phyloP scores from a whole-genome alignment of 2,797 vertebrate genomes.

The Pantherophis alleghaniensis region DNA sequence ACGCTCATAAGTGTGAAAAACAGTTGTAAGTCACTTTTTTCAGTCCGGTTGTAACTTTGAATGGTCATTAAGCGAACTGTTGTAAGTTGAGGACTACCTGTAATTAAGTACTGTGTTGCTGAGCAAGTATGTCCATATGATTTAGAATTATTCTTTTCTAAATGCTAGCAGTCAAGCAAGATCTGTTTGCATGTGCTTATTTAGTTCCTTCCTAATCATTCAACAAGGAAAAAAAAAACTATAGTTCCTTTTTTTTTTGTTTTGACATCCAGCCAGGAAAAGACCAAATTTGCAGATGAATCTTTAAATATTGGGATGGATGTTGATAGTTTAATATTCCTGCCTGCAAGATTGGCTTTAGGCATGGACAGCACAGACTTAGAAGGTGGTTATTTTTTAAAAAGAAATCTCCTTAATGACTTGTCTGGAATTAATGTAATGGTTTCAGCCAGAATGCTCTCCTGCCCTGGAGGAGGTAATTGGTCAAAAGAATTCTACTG shows the following conservation, averaged over 20 bases:
- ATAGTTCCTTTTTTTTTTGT: neutral
- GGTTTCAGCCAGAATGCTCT: neutral
- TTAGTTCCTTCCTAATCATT: neutral
- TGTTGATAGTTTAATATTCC: neutral
- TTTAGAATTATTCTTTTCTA: neutral
- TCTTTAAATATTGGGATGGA: neutral
- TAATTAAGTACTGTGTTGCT: neutral
- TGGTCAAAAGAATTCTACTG: neutral
- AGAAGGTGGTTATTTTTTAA: neutral
- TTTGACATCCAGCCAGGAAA: neutral
- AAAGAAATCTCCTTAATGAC: neutral
- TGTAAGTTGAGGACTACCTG: neutral
- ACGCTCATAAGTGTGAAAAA: neutral
- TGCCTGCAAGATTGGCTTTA: neutral
- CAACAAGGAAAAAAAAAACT: neutral
- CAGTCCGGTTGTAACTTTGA: neutral
- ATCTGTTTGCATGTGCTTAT: neutral
- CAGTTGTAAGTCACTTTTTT: neutral
- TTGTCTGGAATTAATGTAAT: neutral
- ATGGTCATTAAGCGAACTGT: neutral
- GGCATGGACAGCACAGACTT: neutral
- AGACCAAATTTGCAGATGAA: neutral
- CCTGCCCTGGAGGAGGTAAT: neutral
- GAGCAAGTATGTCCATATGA: neutral
- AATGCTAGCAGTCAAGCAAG: neutral